phyloP scores from a whole-genome alignment of 2,888 invertebrate species.

The Drosophila birchii region DNA sequence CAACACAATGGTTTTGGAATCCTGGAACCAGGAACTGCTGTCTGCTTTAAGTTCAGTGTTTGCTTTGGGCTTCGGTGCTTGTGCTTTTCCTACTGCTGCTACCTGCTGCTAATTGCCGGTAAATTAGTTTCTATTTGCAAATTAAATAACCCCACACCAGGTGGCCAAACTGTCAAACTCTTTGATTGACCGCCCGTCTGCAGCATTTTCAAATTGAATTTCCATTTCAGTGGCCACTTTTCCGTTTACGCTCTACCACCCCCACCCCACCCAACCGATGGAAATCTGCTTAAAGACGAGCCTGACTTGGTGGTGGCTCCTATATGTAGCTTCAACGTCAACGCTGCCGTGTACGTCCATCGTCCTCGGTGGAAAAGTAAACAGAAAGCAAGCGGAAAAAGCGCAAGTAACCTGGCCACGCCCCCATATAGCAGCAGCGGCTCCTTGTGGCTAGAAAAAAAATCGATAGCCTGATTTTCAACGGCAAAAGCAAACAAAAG shows the following conservation, averaged over 20 bases:
- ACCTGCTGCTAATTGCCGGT: slow-evolving; percentile 53
- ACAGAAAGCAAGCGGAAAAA: slow-evolving; percentile 36
- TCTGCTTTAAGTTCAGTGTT: slow-evolving; percentile 26
- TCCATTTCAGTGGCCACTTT: slow-evolving; percentile 41
- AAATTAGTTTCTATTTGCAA: slow-evolving; percentile 58
- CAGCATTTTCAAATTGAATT: slow-evolving; percentile 43
- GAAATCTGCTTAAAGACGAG: slow-evolving; percentile 36
- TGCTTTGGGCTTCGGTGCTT: slow-evolving; percentile 32
- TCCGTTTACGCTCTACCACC: slow-evolving; percentile 1
- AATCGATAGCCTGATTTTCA: slow-evolving; percentile 76
- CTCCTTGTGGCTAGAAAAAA: slow-evolving; percentile 41
- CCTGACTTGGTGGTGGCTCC: not conserved
- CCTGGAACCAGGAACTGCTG: slow-evolving; percentile 1
- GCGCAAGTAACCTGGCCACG: slow-evolving; percentile 45
- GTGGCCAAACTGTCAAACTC: slow-evolving; percentile 40
- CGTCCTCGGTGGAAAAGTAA: slow-evolving; percentile 15
- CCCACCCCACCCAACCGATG: not conserved
- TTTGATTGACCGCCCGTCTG: slow-evolving; percentile 38
- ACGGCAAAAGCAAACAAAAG: slow-evolving; percentile 70
- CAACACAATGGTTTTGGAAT: slow-evolving; percentile 13
- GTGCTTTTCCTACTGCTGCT: slow-evolving; percentile 3
- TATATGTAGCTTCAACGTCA: slow-evolving; percentile 5
- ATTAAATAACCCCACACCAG: slow-evolving; percentile 54
- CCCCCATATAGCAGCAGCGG: slow-evolving; percentile 17
- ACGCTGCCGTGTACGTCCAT: not conserved